These are phyloP conservation scores for Imbricaverruca yamaguchii DNA, from an alignment of 2,888 invertebrate species.

Conservation along the genomic window DNA sequence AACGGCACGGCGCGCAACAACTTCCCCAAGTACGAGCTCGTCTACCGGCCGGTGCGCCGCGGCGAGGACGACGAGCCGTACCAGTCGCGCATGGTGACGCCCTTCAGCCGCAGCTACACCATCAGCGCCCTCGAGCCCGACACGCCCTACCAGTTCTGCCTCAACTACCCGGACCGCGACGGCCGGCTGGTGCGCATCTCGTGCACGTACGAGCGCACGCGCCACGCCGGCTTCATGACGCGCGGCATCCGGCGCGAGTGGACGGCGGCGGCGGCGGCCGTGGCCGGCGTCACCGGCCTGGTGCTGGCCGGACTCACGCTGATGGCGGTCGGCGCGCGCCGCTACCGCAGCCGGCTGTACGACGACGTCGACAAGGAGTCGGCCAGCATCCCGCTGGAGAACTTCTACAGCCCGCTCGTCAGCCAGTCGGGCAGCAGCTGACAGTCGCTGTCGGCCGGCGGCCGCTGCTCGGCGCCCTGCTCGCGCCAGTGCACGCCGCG, in stretches of 20 bases:
- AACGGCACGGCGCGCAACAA: conserved; percentile 40
- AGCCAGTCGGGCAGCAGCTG: conserved; percentile 20
- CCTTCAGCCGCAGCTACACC: conserved; percentile 40
- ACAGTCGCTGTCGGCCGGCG: background rate
- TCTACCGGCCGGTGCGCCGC: conserved; percentile 35
- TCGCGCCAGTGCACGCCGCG: conserved; percentile 18
- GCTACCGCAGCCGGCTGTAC: conserved; percentile 40
- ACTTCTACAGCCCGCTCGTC: conserved; percentile 41
- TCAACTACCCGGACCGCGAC: conserved; percentile 40
- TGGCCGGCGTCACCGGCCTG: conserved; percentile 36
- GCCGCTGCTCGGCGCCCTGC: conserved; percentile 11
- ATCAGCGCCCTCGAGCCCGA: conserved; percentile 41
- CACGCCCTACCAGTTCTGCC: conserved; percentile 43
- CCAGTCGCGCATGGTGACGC: conserved; percentile 31
- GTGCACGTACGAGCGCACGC: conserved; percentile 37
- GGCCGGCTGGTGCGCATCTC: conserved; percentile 39
- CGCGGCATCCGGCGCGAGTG: conserved; percentile 37
- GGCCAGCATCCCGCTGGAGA: conserved; percentile 43
- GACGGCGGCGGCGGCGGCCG: conserved; percentile 38
- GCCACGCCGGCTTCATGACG: conserved; percentile 35
- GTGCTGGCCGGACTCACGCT: conserved; percentile 17
- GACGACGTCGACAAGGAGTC: conserved; percentile 39
- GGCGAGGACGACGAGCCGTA: conserved; percentile 26
- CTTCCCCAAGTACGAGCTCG: conserved; percentile 39
- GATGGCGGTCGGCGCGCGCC: conserved; percentile 35